Evolutionary conservation across 2,797 vertebrate species (phyloP).

Genomic region (Phaenicophaeus curvirostris): DNA sequence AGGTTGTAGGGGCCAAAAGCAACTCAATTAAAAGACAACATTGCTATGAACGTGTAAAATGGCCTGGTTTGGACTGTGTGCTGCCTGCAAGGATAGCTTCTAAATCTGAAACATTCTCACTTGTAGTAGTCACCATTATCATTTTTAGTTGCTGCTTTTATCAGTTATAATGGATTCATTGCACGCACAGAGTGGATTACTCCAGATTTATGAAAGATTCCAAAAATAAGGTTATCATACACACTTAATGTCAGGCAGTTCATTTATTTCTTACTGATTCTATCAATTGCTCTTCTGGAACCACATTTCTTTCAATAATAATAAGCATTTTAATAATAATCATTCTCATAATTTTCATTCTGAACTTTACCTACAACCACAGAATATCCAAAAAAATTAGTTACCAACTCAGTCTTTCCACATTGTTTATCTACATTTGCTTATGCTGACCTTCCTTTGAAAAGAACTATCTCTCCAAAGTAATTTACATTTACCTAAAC

Average conservation of each 20-base stretch:
- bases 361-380: neutral
- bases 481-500: neutral
- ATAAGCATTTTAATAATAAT: neutral
- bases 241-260: neutral
- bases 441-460: neutral
- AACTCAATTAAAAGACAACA: neutral
- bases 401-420: neutral
- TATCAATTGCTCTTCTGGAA: neutral
- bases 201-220: neutral
- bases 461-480: neutral
- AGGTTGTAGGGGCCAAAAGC: neutral
- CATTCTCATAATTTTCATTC: neutral
- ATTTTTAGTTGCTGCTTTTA: neutral
- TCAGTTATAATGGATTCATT: neutral
- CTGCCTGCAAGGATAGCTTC: neutral
- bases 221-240: neutral
- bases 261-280: neutral
- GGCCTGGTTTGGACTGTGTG: neutral
- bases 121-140: neutral
- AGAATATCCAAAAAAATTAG: neutral
- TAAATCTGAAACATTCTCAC: constrained; percentile 2
- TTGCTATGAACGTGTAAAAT: neutral
- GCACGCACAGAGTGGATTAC: neutral
- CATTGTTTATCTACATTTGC: neutral
- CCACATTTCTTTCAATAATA: neutral